Percentiles rank a stretch among this genome's conserved stretches.
phyloP scores from a whole-genome alignment of 2,888 invertebrate species.

The Myopa testacea region DNA sequence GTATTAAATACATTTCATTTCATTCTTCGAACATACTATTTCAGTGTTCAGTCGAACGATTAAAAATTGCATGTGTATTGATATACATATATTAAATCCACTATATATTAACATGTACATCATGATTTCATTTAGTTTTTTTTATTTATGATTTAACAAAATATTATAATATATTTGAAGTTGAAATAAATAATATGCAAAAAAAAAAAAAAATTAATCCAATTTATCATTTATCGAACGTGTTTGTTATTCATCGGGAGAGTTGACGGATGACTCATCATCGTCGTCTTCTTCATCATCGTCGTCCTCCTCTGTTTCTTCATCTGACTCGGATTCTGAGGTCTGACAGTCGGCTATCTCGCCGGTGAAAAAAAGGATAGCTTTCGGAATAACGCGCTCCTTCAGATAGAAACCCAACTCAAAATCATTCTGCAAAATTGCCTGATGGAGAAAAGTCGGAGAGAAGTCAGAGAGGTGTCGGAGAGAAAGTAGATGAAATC shows the following conservation, averaged over 20 bases:
- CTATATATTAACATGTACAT: too few species aligned
- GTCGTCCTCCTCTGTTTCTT: constrained; percentile 54
- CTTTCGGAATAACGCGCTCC: constrained; percentile 94
- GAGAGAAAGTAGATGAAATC: not conserved
- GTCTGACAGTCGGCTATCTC: constrained; percentile 72
- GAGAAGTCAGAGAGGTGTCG: not conserved
- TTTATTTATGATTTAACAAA: constrained; percentile 2
- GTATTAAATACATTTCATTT: too few species aligned
- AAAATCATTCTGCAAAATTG: constrained; percentile 79
- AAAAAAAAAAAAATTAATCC: not conserved
- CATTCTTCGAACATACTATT: too few species aligned
- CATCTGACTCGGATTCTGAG: constrained; percentile 55
- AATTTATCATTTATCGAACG: not conserved
- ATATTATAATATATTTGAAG: constrained; percentile 16
- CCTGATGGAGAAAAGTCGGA: constrained; percentile 47
- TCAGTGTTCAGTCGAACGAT: too few species aligned
- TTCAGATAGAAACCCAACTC: constrained; percentile 98
- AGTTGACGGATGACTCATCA: constrained; percentile 48
- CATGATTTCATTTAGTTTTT: not conserved
- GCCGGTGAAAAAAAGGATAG: constrained; percentile 95
- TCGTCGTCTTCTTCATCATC: constrained; percentile 52
- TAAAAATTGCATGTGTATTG: too few species aligned
- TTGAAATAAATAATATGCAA: constrained; percentile 17
- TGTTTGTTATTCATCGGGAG: constrained; percentile 43
- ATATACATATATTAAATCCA: too few species aligned